A percentile compares a stretch with the other conserved stretches of the same genome.
Conservation (phyloP, 2,888 invertebrate genomes). For the Parochlus steinenii region DNA sequence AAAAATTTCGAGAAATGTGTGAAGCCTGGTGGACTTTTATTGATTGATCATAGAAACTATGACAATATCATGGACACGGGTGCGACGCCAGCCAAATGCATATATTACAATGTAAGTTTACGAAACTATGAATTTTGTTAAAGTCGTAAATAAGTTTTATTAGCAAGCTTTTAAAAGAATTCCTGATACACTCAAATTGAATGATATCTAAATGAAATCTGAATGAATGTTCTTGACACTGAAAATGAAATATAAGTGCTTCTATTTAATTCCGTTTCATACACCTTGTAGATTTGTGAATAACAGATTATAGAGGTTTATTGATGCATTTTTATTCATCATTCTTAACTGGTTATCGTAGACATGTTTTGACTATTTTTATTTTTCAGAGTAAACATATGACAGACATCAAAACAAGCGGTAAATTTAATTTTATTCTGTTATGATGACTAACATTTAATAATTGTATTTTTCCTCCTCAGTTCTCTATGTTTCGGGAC, state of each 20-base stretch:
- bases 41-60: conserved; percentile 83
- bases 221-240: no score
- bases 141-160: neutral
- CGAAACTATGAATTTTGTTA: neutral
- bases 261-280: no score
- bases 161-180: neutral
- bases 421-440: no score
- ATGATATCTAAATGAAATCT: no score
- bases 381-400: conserved; percentile 55
- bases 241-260: conserved; percentile 6
- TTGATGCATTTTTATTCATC: no score
- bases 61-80: conserved; percentile 65
- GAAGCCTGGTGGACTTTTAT: conserved; percentile 66
- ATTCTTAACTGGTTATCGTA: no score
- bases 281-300: no score
- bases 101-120: conserved; percentile 82
- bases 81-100: conserved; percentile 61
- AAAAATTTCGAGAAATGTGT: conserved; percentile 66
- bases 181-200: neutral
- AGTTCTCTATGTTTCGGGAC: conserved; percentile 60
- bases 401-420: conserved; percentile 72
- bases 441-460: no score
- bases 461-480: no score
- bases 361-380: no score
- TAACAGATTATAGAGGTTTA: no score